Base-by-base conservation (phyloP, 2,113 vertebrate species). In the Triplophysa siluroides region DNA sequence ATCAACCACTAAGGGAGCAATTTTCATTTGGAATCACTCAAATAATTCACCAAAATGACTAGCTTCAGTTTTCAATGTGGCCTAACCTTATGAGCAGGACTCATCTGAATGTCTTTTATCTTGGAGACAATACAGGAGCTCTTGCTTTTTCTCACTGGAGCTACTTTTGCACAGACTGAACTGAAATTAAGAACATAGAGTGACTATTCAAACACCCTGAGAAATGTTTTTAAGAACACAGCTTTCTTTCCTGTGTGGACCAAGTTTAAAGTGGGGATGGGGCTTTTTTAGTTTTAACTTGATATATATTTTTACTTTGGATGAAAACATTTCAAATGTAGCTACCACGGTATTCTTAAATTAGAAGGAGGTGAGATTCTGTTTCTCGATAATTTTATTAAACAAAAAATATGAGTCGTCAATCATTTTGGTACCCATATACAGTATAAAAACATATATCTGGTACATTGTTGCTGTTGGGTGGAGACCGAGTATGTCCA, bases 131-230 rank as follows among this genome's bases (percentile, higher is more conserved):
- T 58, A 26, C 19, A 41, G 7, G 54, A 23, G 24, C 61, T 77
- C 29, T 63, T 54, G 21, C 60, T 41, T 38, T 70, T 29, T 65
- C 29, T 70, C 62, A 13, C 19, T 24, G 18, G 65, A 56, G 47
- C 66, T 70, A 43, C 50, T 74, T 29, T 45, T 19, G 60, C 66
- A 60, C 18, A 21, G 16, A n/a, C 26, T 64, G 29, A 62, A 63
- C 21, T 18, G 52, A 69, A 80, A 61, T 56, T 4, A 52, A 56
- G 33, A 68, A 63, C 50, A 68, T 68, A 18, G 38, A 68, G 29
- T 62, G 19, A 52, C 56, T 24, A 80, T 81, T 70, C 33, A 76
- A 81, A 76, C 69, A 63, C 24, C 19, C 38, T 33, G 9, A 72
- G 21, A 78, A 76, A 52, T 52, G 0, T 18, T 23, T 67, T 45